These are phyloP conservation scores for Silvanus unidentatus DNA, from an alignment of 2,888 invertebrate species.

Conservation along the genomic window DNA sequence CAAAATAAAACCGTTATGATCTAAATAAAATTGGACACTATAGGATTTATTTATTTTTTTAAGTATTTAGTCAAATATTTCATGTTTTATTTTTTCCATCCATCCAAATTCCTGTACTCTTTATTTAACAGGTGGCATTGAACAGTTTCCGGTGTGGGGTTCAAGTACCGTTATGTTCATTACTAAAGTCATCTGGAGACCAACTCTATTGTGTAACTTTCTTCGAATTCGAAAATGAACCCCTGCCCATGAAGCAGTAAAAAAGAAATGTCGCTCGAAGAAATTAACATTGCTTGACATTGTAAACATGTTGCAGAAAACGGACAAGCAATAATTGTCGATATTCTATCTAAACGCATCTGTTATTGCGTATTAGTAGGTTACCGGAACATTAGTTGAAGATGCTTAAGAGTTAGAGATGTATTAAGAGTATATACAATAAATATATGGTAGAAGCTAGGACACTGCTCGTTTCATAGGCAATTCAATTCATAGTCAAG, in stretches of 20 bases:
- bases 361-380: constrained; percentile 14
- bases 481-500: too few relatives aligned
- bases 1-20: too few relatives aligned
- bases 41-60: too few relatives aligned
- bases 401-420: constrained; percentile 15
- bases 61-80: too few relatives aligned
- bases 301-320: background rate
- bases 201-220: too few relatives aligned
- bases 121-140: constrained; percentile 4
- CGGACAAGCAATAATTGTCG: constrained; percentile 2
- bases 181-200: constrained; percentile 1
- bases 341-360: constrained; percentile 8
- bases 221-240: too few relatives aligned
- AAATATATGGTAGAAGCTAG: too few relatives aligned
- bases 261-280: background rate
- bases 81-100: too few relatives aligned
- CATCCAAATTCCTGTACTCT: too few relatives aligned
- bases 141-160: constrained; percentile 1
- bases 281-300: background rate
- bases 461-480: too few relatives aligned
- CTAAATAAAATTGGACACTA: too few relatives aligned
- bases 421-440: too few relatives aligned
- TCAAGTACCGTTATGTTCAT: background rate
- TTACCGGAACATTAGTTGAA: constrained; percentile 18
- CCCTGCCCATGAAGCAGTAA: background rate